Conservation (phyloP, 2,113 vertebrate genomes). For the Istiophorus platypterus region DNA sequence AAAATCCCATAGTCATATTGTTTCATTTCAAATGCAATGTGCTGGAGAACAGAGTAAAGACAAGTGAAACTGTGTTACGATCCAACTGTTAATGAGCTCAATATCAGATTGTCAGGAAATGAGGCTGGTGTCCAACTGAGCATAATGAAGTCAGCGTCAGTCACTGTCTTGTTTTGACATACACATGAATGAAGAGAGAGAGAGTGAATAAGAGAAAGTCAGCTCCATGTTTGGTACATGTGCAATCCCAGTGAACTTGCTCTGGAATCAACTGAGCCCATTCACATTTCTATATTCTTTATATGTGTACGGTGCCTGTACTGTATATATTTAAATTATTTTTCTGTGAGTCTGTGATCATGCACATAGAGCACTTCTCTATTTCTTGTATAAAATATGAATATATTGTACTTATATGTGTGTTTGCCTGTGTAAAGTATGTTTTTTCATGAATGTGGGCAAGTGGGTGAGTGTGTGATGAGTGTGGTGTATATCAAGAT, state of each 20-base stretch:
- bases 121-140: neutral
- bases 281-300: neutral
- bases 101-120: constrained; percentile 27
- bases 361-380: neutral
- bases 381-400: neutral
- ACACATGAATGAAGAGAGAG: neutral
- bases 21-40: neutral
- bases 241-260: neutral
- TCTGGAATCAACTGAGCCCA: constrained; percentile 18
- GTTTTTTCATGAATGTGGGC: neutral
- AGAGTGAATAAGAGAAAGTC: neutral
- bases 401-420: neutral
- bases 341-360: neutral
- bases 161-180: neutral
- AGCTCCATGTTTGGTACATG: neutral
- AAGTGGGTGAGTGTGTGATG: neutral
- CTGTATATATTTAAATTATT: neutral
- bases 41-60: neutral
- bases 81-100: constrained; percentile 16
- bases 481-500: neutral
- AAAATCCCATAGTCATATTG: neutral
- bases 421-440: neutral
- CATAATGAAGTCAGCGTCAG: constrained; percentile 5
- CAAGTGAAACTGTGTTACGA: neutral
- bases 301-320: neutral